Percentiles rank a stretch among this genome's conserved stretches.
Conservation (phyloP, 2,888 invertebrate species). For the Theodoxus fluviatilis region DNA sequence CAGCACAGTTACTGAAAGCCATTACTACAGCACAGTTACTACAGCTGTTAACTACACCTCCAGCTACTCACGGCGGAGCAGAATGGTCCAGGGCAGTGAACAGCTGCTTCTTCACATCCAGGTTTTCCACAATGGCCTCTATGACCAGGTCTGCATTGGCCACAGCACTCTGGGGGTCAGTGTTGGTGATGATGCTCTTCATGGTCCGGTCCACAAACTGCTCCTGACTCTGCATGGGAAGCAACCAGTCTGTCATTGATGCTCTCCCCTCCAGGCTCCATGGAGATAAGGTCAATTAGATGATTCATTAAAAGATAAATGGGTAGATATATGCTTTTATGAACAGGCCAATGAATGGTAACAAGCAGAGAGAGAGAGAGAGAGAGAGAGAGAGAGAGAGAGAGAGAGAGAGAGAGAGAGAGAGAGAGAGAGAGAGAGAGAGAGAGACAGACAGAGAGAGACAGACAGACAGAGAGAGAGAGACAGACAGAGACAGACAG, state of each 20-base stretch:
- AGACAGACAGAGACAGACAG: too few relatives aligned
- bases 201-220: conserved; percentile 75
- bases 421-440: too few relatives aligned
- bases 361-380: too few relatives aligned
- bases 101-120: conserved; percentile 78
- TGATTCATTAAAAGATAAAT: background rate
- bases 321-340: background rate
- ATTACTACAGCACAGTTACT: too few relatives aligned
- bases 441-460: too few relatives aligned
- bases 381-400: too few relatives aligned
- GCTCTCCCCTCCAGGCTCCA: background rate
- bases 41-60: too few relatives aligned
- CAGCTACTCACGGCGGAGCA: conserved; percentile 65
- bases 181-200: conserved; percentile 72
- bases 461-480: too few relatives aligned
- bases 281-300: background rate
- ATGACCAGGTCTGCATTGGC: conserved; percentile 79
- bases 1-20: too few relatives aligned
- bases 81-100: conserved; percentile 76
- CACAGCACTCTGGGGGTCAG: conserved; percentile 72
- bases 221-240: conserved; percentile 64
- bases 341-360: too few relatives aligned
- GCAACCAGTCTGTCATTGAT: background rate
- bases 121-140: conserved; percentile 86
- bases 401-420: too few relatives aligned